These are phyloP conservation scores for Fundulus diaphanus DNA, from an alignment of 2,797 vertebrate species.

Conservation along the genomic window DNA sequence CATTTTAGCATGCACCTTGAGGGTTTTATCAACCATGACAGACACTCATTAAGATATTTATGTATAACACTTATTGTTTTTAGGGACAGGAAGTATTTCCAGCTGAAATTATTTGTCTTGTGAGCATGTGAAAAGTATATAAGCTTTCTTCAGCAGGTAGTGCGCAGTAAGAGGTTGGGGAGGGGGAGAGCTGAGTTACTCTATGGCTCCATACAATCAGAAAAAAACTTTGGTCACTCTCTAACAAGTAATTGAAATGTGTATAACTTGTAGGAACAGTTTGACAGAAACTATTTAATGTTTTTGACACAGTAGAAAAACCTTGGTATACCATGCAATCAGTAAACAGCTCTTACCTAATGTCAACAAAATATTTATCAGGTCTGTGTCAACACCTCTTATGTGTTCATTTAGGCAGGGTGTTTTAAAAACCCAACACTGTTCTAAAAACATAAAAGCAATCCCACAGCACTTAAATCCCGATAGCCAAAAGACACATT, in stretches of 20 bases:
- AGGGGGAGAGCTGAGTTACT: neutral
- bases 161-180: no score
- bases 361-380: slow-evolving; percentile 3
- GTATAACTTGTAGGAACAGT: neutral
- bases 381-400: neutral
- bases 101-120: no score
- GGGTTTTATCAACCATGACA: no score
- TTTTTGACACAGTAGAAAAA: neutral
- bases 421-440: slow-evolving; percentile 10
- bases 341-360: neutral
- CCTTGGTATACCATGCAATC: neutral
- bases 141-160: no score
- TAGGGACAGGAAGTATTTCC: no score
- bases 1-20: no score
- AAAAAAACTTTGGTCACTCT: neutral
- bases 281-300: neutral
- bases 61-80: neutral
- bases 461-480: slow-evolving; percentile 35
- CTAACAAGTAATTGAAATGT: neutral
- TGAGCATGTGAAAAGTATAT: no score
- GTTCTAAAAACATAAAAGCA: slow-evolving; percentile 24
- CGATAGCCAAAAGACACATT: slow-evolving; percentile 55
- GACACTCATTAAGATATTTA: no score
- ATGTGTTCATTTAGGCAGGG: slow-evolving; percentile 9
- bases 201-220: neutral